A percentile compares a stretch with the other conserved stretches of the same genome.
Evolutionary conservation across 1,140 invertebrate species (phyloP).

Genomic region (Hycleus phaleratus): DNA sequence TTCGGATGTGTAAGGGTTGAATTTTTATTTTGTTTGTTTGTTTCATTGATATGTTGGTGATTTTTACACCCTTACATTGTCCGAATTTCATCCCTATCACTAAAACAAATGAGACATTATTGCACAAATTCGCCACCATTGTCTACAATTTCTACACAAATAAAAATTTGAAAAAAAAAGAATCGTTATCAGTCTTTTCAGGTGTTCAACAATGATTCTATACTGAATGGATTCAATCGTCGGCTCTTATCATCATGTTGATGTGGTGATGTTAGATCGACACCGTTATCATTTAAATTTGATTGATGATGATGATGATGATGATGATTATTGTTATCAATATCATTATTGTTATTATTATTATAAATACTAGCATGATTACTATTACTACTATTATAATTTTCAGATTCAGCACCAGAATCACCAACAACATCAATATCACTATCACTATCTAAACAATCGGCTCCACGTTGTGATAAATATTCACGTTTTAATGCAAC

Average conservation of each 20-base stretch:
- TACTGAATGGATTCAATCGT: slow-evolving; percentile 72
- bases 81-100: too few species aligned
- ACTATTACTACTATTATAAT: slow-evolving; percentile 41
- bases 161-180: too few species aligned
- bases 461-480: slow-evolving; percentile 57
- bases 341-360: not conserved
- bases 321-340: slow-evolving; percentile 7
- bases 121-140: too few species aligned
- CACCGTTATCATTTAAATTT: slow-evolving; percentile 32
- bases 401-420: slow-evolving; percentile 53
- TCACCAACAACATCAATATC: slow-evolving; percentile 63
- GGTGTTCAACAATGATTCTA: slow-evolving; percentile 72
- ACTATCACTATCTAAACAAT: slow-evolving; percentile 53
- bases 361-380: not conserved
- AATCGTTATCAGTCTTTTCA: slow-evolving; percentile 37
- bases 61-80: too few species aligned
- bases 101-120: too few species aligned
- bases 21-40: too few species aligned
- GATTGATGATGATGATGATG: too few species aligned
- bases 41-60: too few species aligned
- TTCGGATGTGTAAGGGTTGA: too few species aligned
- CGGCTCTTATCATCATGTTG: slow-evolving; percentile 49
- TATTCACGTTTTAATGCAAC: slow-evolving; percentile 80
- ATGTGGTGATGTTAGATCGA: slow-evolving; percentile 32
- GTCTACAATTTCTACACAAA: too few species aligned